Conservation (phyloP, 2,888 invertebrate species). For the Cantharis nigra region DNA sequence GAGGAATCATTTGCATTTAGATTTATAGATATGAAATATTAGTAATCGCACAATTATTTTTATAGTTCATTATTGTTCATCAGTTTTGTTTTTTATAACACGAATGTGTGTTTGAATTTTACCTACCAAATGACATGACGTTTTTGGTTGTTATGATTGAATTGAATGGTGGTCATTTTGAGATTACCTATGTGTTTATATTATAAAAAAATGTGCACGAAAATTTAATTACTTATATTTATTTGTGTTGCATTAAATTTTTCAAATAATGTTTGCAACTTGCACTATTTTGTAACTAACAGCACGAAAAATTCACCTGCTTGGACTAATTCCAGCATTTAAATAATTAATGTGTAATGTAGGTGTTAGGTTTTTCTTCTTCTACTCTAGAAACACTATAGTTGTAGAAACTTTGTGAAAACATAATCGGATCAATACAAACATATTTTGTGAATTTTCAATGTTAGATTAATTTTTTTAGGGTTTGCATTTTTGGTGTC, state of each 20-base stretch:
- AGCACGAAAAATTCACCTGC: not conserved
- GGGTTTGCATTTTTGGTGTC: too few relatives aligned
- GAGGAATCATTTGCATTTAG: conserved; percentile 44
- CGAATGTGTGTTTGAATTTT: conserved; percentile 6
- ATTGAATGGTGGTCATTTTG: not conserved
- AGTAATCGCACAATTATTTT: conserved; percentile 19
- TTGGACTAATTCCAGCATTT: not conserved
- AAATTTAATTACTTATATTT: not conserved
- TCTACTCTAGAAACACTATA: not conserved
- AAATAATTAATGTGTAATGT: not conserved
- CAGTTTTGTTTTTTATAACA: conserved; percentile 12
- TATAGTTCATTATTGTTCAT: conserved; percentile 22
- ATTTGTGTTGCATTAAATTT: not conserved
- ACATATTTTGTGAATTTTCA: too few relatives aligned
- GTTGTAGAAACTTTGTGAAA: not conserved
- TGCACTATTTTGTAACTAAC: not conserved
- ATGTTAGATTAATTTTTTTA: not conserved
- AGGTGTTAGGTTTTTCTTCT: not conserved
- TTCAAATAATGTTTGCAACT: not conserved
- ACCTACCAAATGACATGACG: not conserved
- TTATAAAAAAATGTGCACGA: not conserved
- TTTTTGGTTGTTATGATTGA: not conserved
- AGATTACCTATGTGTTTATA: not conserved
- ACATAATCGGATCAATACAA: not conserved
- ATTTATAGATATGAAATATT: conserved; percentile 13